A percentile compares a stretch with the other conserved stretches of the same genome.
phyloP scores from a whole-genome alignment of 2,888 invertebrate genomes.

The Leucophora obtusa region DNA sequence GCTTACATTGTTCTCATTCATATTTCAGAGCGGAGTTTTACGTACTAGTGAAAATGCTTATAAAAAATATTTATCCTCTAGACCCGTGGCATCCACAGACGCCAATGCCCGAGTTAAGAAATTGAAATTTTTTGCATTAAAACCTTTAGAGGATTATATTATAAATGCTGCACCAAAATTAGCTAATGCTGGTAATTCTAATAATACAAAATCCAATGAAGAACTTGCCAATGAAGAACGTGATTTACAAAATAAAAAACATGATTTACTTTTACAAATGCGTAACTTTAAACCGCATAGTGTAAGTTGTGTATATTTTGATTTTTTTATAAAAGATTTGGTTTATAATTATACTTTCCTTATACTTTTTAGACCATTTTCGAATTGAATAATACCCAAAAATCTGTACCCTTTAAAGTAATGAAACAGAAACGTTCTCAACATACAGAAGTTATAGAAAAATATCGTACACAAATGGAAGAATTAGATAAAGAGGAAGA shows the following conservation, averaged over 20 bases:
- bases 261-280: conserved; percentile 76
- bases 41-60: conserved; percentile 93
- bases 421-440: conserved; percentile 93
- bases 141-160: conserved; percentile 76
- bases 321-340: background rate
- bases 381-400: conserved; percentile 90
- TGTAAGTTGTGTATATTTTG: conserved; percentile 67
- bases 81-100: conserved; percentile 93
- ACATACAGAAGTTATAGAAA: conserved; percentile 81
- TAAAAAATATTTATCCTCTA: conserved; percentile 91
- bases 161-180: conserved; percentile 76
- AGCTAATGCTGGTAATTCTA: conserved; percentile 71
- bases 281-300: conserved; percentile 75
- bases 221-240: conserved; percentile 71
- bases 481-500: conserved; percentile 72
- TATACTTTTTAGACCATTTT: conserved; percentile 85
- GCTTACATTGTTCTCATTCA: background rate
- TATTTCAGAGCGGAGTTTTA: conserved; percentile 81
- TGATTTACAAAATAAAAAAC: conserved; percentile 73
- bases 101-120: conserved; percentile 92
- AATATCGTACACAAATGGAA: conserved; percentile 77
- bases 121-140: conserved; percentile 83
- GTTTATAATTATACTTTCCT: background rate
- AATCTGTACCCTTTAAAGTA: conserved; percentile 87
- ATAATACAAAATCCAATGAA: conserved; percentile 81